A percentile compares a stretch with the other conserved stretches of the same genome.
Conservation (phyloP, 2,888 invertebrate genomes). For the Ophioninae sp. region DNA sequence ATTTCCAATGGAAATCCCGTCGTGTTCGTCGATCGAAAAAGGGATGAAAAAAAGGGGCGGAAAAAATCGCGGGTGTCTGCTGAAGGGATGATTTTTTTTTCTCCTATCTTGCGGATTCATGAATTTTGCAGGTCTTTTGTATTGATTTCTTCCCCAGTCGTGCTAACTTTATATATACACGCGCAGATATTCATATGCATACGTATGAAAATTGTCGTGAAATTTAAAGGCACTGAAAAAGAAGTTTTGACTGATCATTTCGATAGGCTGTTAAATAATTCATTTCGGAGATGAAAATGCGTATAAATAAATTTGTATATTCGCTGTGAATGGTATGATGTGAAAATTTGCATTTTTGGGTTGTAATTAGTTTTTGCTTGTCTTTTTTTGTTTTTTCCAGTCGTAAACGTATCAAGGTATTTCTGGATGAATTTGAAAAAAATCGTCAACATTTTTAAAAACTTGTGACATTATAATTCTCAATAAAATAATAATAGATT, state of each 20-base stretch:
- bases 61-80: slow-evolving; percentile 19
- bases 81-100: slow-evolving; percentile 27
- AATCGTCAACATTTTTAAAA: too few relatives aligned
- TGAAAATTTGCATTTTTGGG: too few relatives aligned
- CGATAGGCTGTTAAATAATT: background rate
- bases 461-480: too few relatives aligned
- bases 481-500: too few relatives aligned
- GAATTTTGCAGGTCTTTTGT: slow-evolving; percentile 32
- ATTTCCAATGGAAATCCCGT: slow-evolving; percentile 56
- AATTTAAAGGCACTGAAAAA: background rate
- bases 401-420: too few relatives aligned
- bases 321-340: background rate
- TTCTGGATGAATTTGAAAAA: too few relatives aligned
- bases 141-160: slow-evolving; percentile 27
- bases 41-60: slow-evolving; percentile 23
- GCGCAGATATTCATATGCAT: background rate
- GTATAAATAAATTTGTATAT: background rate
- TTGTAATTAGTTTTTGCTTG: too few relatives aligned
- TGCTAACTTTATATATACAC: background rate
- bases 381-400: too few relatives aligned
- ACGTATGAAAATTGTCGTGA: too few relatives aligned
- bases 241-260: background rate
- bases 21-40: slow-evolving; percentile 20
- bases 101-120: slow-evolving; percentile 36
- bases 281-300: background rate